Base-by-base conservation (phyloP, 2,888 invertebrate genomes). In the Meganola albula region DNA sequence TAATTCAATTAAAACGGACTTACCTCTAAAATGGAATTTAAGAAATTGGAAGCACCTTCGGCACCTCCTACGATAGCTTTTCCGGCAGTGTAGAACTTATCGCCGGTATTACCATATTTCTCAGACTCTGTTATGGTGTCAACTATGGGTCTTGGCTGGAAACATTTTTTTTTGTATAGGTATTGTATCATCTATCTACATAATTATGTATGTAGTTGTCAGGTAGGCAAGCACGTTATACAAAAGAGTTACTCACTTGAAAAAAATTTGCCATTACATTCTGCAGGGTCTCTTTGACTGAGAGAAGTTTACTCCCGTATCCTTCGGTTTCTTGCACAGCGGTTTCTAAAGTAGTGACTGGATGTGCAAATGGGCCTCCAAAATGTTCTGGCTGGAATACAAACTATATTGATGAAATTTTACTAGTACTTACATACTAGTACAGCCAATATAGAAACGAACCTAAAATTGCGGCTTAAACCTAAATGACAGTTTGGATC, bases 41-140 rank as follows among this genome's bases (percentile, higher is more conserved):
- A 60, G 10, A 91, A 76, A 63, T 90, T 91, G 14, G 91, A 89
- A 22, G 93, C 65, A 3, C 88, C 88, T 52, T 92, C 92, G 35
- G 90, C 90, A 4, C 92, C 90, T 13, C 87, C 88, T 2, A 94
- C 90, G 12, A 94, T 54, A 0, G 88, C 87, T 33, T 88, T 87
- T 1, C 92, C 91, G 12, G 92, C 72, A 9, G 77, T 77, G 38
- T 88, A 88, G 48, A 91, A 91, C 61, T 88, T 90, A 52, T 91
- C 92, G 0, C 91, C 94, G 29, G 80, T 87, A 61, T 94, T 94
- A 10, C 94, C 94, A 62, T 92, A 94, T 59, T 93, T 94, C 29
- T 94, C 93, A 29, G 91, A 87, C 65, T 94, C 93, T 24, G 74
- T 80, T 48, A 93, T 91, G 2, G 88, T 89, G 55, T 94, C 94